phyloP scores from a whole-genome alignment of 2,797 vertebrate genomes.

The Rhinophrynus dorsalis region DNA sequence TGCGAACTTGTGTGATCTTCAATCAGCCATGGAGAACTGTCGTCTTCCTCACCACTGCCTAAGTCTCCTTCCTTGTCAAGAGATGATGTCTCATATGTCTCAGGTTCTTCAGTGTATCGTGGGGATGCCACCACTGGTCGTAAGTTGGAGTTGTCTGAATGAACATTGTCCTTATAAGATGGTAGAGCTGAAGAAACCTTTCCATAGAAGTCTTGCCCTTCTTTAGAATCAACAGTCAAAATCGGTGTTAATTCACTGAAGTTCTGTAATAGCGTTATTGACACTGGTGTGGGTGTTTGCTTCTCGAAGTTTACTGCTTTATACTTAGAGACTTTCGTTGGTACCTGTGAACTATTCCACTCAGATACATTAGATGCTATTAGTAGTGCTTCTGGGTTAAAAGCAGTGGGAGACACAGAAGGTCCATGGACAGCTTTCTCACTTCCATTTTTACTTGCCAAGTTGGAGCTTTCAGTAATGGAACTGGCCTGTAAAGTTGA shows the following conservation, averaged over 20 bases:
- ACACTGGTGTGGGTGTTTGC: background rate
- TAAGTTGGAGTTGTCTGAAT: background rate
- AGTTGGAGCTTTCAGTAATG: background rate
- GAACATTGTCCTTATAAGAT: background rate
- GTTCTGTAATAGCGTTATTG: background rate
- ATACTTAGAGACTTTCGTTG: background rate
- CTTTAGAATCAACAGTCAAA: background rate
- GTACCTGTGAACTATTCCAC: background rate
- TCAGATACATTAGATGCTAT: background rate
- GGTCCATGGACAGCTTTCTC: background rate
- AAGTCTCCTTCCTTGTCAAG: constrained; percentile 33
- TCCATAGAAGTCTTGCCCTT: background rate
- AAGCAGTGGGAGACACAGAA: background rate
- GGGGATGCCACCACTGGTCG: background rate
- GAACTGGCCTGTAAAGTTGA: background rate
- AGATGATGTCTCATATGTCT: constrained; percentile 12
- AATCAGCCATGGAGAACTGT: constrained; percentile 44
- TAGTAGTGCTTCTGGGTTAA: background rate
- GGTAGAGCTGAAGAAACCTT: background rate
- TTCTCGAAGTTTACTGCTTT: background rate
- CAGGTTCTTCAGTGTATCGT: background rate
- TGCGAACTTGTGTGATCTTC: constrained; percentile 35
- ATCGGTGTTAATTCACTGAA: background rate
- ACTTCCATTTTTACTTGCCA: background rate
- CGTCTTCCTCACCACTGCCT: constrained; percentile 56